Percentiles rank a stretch among this genome's conserved stretches.
Evolutionary conservation across 2,888 invertebrate species (phyloP).

Genomic region (Nasonia oneida): DNA sequence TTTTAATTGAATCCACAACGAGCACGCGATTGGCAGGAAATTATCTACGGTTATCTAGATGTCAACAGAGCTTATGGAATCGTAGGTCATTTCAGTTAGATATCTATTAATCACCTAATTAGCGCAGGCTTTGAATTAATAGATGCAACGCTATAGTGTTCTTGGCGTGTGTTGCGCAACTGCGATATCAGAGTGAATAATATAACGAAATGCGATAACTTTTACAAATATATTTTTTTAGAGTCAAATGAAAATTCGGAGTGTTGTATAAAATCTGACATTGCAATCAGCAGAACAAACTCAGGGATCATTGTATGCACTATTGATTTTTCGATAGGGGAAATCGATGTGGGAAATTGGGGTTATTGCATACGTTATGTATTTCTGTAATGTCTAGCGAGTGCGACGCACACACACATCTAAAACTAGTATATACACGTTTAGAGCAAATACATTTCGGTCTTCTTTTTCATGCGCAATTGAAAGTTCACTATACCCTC

Average conservation of each 20-base stretch:
- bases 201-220: neutral
- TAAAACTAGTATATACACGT: neutral
- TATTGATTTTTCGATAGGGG: constrained; percentile 41
- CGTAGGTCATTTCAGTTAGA: constrained; percentile 1
- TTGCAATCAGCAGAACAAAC: constrained; percentile 26
- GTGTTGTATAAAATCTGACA: neutral
- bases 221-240: neutral
- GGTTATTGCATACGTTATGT: constrained; percentile 39
- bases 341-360: constrained; percentile 57
- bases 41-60: constrained; percentile 37
- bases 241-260: neutral
- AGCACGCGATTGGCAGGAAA: constrained; percentile 18
- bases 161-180: neutral
- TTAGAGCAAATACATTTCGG: neutral
- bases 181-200: neutral
- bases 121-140: neutral
- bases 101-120: constrained; percentile 43
- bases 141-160: neutral
- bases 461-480: neutral
- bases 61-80: neutral
- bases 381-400: constrained; percentile 14
- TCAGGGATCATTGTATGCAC: neutral
- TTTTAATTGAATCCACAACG: no score
- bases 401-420: neutral
- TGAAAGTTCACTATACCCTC: neutral